Evolutionary conservation across 2,888 invertebrate species (phyloP).

Genomic region (Phengaris alcon): DNA sequence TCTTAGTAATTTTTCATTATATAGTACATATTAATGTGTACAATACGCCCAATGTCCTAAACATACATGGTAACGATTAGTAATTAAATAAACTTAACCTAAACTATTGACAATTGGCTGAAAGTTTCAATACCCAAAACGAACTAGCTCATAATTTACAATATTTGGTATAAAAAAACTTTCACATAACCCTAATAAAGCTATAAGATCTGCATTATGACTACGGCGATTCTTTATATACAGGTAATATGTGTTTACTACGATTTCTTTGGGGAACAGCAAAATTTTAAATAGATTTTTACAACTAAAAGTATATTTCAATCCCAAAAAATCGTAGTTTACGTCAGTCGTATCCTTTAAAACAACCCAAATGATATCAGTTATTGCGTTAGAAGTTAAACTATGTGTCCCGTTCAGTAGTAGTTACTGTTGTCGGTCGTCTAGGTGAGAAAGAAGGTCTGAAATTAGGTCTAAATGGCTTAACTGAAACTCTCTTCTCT

Average conservation of each 20-base stretch:
- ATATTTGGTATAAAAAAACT: slow-evolving; percentile 76
- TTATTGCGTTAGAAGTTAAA: slow-evolving; percentile 34
- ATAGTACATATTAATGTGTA: slow-evolving; percentile 58
- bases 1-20: slow-evolving; percentile 45
- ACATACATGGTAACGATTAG: slow-evolving; percentile 64
- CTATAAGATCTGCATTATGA: slow-evolving; percentile 72
- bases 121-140: slow-evolving; percentile 72
- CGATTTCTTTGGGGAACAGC: slow-evolving; percentile 33
- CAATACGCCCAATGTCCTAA: slow-evolving; percentile 53
- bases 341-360: slow-evolving; percentile 37
- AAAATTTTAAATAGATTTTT: slow-evolving; percentile 14
- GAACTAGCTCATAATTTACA: slow-evolving; percentile 70
- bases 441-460: slow-evolving; percentile 67
- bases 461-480: slow-evolving; percentile 62
- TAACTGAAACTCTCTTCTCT: slow-evolving; percentile 62
- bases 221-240: slow-evolving; percentile 62
- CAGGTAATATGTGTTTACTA: slow-evolving; percentile 39
- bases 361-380: slow-evolving; percentile 41
- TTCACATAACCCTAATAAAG: slow-evolving; percentile 69
- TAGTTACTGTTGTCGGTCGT: slow-evolving; percentile 53
- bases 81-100: slow-evolving; percentile 63
- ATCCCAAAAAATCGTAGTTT: slow-evolving; percentile 35
- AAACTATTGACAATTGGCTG: slow-evolving; percentile 70
- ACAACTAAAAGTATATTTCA: slow-evolving; percentile 22
- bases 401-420: slow-evolving; percentile 47